Percentiles rank a stretch among this genome's conserved stretches.
Conservation (phyloP, 2,797 vertebrate genomes). For the Coreius guichenoti region DNA sequence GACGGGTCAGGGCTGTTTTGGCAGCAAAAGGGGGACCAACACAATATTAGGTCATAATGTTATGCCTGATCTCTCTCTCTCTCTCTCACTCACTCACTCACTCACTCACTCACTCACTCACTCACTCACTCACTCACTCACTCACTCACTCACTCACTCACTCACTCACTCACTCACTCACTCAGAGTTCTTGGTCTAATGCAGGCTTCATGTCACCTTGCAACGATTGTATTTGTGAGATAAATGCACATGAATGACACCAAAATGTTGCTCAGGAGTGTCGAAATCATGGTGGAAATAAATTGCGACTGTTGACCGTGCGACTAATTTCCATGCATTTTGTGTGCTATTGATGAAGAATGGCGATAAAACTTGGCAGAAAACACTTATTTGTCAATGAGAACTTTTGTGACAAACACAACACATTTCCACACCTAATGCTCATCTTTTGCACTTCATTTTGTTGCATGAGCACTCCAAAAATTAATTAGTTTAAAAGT, state of each 20-base stretch:
- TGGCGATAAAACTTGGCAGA: background rate
- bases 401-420: background rate
- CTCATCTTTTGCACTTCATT: background rate
- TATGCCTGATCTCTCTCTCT: too few relatives aligned
- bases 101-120: too few relatives aligned
- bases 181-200: background rate
- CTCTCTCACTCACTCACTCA: too few relatives aligned
- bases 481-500: too few relatives aligned
- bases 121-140: too few relatives aligned
- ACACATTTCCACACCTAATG: background rate
- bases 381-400: background rate
- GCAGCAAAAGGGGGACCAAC: too few relatives aligned
- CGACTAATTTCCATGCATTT: background rate
- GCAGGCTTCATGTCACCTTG: background rate
- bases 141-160: too few relatives aligned
- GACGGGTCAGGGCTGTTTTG: too few relatives aligned
- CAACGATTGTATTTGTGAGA: background rate
- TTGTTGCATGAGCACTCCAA: background rate
- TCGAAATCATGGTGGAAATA: background rate
- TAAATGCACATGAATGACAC: background rate
- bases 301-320: background rate
- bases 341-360: background rate
- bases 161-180: too few relatives aligned
- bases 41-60: too few relatives aligned
- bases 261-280: background rate